phyloP scores from a whole-genome alignment of 2,888 invertebrate species.

The Cantharis rustica region DNA sequence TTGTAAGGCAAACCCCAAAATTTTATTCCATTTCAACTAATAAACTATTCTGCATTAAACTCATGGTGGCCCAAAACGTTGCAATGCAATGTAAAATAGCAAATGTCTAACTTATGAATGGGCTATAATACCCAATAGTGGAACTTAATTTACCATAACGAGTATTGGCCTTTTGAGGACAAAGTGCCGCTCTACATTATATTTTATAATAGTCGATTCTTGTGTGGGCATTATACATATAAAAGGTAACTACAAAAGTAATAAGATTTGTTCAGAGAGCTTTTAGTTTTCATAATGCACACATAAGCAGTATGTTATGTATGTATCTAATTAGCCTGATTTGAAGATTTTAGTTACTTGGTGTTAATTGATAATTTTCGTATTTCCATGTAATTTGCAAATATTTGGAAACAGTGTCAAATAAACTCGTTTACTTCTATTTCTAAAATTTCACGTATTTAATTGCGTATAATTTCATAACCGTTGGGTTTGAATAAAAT shows the following conservation, averaged over 20 bases:
- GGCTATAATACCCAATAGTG: conserved; percentile 19
- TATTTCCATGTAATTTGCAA: neutral
- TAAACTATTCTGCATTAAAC: neutral
- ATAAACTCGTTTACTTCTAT: neutral
- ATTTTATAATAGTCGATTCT: neutral
- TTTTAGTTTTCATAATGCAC: neutral
- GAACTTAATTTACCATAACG: conserved; percentile 29
- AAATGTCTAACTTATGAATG: conserved; percentile 22
- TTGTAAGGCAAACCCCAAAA: neutral
- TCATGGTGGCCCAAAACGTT: conserved; percentile 13
- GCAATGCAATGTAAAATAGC: conserved; percentile 9
- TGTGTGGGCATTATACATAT: neutral
- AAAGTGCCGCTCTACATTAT: conserved; percentile 17
- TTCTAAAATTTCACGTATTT: neutral
- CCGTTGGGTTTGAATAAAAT: neutral
- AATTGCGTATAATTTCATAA: neutral
- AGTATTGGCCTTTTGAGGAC: conserved; percentile 25
- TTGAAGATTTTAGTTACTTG: neutral
- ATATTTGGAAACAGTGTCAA: neutral
- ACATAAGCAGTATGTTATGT: neutral
- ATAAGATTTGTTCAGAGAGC: neutral
- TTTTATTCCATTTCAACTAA: neutral
- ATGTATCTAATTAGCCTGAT: neutral
- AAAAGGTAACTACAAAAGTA: neutral
- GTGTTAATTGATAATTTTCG: neutral